A percentile compares a stretch with the other conserved stretches of the same genome.
Conservation (phyloP, 2,888 invertebrate genomes). For the Sthenelais limicola region DNA sequence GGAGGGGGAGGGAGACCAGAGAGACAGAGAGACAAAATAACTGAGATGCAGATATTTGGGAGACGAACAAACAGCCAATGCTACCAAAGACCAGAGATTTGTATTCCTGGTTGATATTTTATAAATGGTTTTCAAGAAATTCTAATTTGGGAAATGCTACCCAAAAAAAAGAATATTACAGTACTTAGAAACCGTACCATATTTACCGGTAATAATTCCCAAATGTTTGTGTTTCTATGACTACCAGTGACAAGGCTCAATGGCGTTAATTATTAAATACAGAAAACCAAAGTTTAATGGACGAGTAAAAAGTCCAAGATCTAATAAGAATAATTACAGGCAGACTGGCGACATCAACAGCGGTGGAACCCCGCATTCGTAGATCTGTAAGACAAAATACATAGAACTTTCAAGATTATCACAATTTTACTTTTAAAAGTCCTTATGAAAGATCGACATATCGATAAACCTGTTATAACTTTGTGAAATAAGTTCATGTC, state of each 20-base stretch:
- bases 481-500: no score
- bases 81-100: no score
- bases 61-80: no score
- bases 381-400: slow-evolving; percentile 19
- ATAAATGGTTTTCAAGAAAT: no score
- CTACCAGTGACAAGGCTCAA: not conserved
- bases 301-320: not conserved
- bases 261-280: not conserved
- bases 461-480: no score
- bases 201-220: not conserved
- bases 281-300: not conserved
- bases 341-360: slow-evolving; percentile 47
- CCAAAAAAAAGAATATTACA: no score
- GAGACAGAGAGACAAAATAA: no score
- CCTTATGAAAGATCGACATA: not conserved
- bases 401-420: not conserved
- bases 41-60: no score
- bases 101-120: no score
- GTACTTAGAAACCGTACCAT: no score
- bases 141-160: no score
- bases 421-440: not conserved
- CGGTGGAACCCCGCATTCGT: slow-evolving; percentile 44
- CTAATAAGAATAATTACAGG: slow-evolving; percentile 41
- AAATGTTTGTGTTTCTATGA: not conserved
- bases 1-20: no score